A percentile compares a stretch with the other conserved stretches of the same genome.
phyloP scores from a whole-genome alignment of 2,888 invertebrate genomes.

The Parnassius smintheus region DNA sequence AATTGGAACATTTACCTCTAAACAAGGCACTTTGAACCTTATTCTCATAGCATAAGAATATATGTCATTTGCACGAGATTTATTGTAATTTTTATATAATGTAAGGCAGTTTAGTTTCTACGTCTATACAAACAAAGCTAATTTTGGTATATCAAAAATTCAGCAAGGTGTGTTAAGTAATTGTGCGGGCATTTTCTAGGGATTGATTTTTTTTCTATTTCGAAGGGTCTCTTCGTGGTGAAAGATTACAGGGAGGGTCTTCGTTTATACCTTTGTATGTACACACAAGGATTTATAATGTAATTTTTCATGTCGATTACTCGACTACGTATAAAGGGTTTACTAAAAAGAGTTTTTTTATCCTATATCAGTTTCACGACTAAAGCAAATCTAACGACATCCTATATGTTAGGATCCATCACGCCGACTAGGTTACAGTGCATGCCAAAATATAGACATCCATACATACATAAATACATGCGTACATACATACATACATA shows the following conservation, averaged over 20 bases:
- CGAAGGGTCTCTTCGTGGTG: constrained; percentile 13
- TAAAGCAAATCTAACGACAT: too few species aligned
- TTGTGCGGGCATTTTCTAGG: constrained; percentile 29
- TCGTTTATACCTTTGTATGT: constrained; percentile 8
- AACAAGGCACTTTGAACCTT: constrained; percentile 22
- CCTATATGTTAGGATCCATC: too few species aligned
- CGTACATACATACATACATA: too few species aligned
- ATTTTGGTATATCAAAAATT: constrained; percentile 5
- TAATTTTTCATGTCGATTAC: background rate
- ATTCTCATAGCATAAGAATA: background rate
- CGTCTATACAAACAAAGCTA: background rate
- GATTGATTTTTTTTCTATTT: constrained; percentile 27
- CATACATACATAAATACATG: too few species aligned
- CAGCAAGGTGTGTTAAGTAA: constrained; percentile 29
- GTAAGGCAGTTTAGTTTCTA: constrained; percentile 5
- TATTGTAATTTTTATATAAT: background rate
- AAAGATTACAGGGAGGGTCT: constrained; percentile 22
- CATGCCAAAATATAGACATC: too few species aligned
- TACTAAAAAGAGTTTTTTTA: too few species aligned
- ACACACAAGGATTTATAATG: background rate
- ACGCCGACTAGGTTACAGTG: too few species aligned
- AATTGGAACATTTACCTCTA: constrained; percentile 27
- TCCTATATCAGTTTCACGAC: too few species aligned
- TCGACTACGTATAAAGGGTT: too few species aligned
- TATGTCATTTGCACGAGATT: constrained; percentile 11